Conservation (phyloP, 2,113 vertebrate species). For the Collichthys lucidus region DNA sequence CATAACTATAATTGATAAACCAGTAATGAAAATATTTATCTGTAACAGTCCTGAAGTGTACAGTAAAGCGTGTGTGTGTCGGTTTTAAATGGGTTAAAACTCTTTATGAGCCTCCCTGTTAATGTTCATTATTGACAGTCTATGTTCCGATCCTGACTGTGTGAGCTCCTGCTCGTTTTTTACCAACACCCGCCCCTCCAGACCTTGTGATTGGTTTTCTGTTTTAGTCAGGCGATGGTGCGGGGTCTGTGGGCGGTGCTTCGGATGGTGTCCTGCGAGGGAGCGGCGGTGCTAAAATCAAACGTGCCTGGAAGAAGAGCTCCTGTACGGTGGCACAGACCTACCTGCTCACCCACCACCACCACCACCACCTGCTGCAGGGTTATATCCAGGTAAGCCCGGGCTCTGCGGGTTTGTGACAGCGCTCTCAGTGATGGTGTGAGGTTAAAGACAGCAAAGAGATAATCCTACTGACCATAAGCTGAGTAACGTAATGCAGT, state of each 20-base stretch:
- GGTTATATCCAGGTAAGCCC: conserved; percentile 64
- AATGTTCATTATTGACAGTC: not conserved
- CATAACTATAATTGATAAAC: not conserved
- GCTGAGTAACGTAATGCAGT: not conserved
- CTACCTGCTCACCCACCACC: accelerated
- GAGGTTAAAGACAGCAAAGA: not conserved
- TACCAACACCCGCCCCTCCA: not conserved
- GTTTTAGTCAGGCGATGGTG: conserved; percentile 77
- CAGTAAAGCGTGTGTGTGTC: not conserved
- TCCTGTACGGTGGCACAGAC: not conserved
- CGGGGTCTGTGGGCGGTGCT: conserved; percentile 78
- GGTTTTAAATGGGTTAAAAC: not conserved
- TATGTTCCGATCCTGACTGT: not conserved
- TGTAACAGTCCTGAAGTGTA: too few relatives aligned
- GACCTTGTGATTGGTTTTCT: conserved; percentile 77
- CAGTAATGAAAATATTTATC: not conserved
- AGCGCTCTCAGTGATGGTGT: too few relatives aligned
- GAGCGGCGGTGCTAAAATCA: conserved; percentile 47
- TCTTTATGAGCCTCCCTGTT: not conserved
- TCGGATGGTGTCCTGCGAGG: conserved; percentile 48
- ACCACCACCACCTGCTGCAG: not conserved
- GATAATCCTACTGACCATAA: conserved; percentile 28
- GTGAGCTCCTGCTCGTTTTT: not conserved
- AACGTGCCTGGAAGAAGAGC: conserved; percentile 1
- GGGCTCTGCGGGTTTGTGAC: accelerated